Evolutionary conservation across 2,797 vertebrate genomes (phyloP).

Genomic region (Caiman crocodilus): DNA sequence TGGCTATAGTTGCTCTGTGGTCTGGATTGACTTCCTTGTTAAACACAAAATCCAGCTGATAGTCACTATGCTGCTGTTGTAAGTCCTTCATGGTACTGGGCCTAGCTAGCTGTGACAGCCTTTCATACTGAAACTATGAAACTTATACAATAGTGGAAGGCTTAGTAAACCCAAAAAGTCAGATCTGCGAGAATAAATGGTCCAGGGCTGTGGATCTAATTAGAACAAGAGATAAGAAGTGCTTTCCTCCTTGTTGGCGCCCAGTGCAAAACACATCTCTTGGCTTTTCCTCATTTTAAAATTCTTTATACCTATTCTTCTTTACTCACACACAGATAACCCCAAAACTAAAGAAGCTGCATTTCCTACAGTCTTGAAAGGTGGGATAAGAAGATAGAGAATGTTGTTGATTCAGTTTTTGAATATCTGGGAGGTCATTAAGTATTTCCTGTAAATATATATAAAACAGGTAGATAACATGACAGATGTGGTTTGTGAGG

Average conservation of each 20-base stretch:
- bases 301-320: not conserved
- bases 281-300: not conserved
- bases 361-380: not conserved
- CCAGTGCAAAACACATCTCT: not conserved
- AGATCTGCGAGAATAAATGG: not conserved
- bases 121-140: not conserved
- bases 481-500: not conserved
- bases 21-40: not conserved
- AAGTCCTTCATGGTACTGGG: not conserved
- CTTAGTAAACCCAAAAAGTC: not conserved
- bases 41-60: not conserved
- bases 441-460: not conserved
- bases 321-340: not conserved
- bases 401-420: not conserved
- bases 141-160: not conserved
- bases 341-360: not conserved
- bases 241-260: not conserved
- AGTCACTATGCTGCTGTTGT: not conserved
- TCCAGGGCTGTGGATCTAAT: not conserved
- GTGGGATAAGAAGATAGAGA: not conserved
- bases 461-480: not conserved
- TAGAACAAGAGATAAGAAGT: not conserved
- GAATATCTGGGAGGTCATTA: not conserved
- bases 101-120: not conserved
- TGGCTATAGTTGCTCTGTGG: not conserved